Evolutionary conservation across 1,140 invertebrate species (phyloP).

Genomic region (Sinonovacula constricta): DNA sequence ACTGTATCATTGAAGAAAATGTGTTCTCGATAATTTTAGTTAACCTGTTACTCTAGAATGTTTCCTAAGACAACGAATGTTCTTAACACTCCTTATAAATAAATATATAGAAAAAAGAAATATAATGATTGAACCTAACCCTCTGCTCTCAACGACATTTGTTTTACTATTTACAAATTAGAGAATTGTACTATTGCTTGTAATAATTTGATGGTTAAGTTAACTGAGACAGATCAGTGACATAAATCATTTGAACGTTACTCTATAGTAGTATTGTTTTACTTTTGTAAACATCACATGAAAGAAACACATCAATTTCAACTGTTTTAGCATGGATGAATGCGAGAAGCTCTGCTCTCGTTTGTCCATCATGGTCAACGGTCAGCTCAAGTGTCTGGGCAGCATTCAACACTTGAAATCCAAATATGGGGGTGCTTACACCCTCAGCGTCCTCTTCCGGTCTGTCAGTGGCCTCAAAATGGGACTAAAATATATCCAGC

Average conservation of each 20-base stretch:
- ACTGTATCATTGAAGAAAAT: too few relatives aligned
- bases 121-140: too few relatives aligned
- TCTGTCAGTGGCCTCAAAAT: background rate
- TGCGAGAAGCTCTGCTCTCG: conserved; percentile 80
- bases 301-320: background rate
- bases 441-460: conserved; percentile 47
- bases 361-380: conserved; percentile 81
- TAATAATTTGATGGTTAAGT: background rate
- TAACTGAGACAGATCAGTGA: background rate
- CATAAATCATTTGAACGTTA: background rate
- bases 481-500: conserved; percentile 20
- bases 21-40: too few relatives aligned
- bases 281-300: too few relatives aligned
- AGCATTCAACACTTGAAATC: conserved; percentile 80
- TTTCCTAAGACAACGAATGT: too few relatives aligned
- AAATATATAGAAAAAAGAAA: too few relatives aligned
- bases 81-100: too few relatives aligned
- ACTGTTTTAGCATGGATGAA: conserved; percentile 80
- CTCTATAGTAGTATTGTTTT: background rate
- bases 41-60: too few relatives aligned
- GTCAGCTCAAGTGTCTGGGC: conserved; percentile 79
- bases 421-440: conserved; percentile 87
- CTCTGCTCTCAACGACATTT: too few relatives aligned
- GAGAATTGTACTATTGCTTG: background rate
- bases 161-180: too few relatives aligned